phyloP scores from a whole-genome alignment of 1,140 invertebrate species.

The Chironomus striatipennis region DNA sequence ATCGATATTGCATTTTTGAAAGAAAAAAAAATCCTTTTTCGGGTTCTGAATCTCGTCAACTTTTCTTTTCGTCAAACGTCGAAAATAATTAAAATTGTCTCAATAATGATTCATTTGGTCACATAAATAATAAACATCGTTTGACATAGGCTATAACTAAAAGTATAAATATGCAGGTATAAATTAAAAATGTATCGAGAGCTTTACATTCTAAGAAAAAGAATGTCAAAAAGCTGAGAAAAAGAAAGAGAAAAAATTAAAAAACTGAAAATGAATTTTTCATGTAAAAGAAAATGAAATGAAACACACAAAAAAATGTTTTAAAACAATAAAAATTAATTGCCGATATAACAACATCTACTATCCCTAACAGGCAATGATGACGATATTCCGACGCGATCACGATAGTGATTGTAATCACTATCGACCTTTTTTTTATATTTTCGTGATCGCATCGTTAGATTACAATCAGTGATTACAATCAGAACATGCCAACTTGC shows the following conservation, averaged over 20 bases:
- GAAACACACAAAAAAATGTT: background rate
- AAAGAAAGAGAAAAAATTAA: background rate
- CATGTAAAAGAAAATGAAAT: background rate
- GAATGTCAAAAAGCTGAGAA: background rate
- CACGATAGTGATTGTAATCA: too few relatives aligned
- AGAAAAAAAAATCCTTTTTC: too few relatives aligned
- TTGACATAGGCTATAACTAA: background rate
- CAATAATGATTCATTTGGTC: background rate
- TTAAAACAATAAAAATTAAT: conserved; percentile 11
- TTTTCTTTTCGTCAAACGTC: too few relatives aligned
- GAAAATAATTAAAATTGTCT: background rate
- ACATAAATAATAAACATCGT: background rate
- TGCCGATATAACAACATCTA: conserved; percentile 8
- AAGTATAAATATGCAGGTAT: background rate
- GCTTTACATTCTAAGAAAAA: background rate
- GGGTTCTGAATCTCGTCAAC: too few relatives aligned
- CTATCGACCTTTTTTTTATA: too few relatives aligned
- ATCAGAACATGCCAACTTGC: too few relatives aligned
- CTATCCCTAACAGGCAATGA: too few relatives aligned
- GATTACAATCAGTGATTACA: too few relatives aligned
- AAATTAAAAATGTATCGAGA: conserved; percentile 3
- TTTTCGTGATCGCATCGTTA: too few relatives aligned
- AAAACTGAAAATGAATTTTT: background rate
- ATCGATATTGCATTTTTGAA: too few relatives aligned
- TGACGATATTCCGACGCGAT: too few relatives aligned